Conservation (phyloP, 2,888 invertebrate genomes). For the Pristionchus japonicus region DNA sequence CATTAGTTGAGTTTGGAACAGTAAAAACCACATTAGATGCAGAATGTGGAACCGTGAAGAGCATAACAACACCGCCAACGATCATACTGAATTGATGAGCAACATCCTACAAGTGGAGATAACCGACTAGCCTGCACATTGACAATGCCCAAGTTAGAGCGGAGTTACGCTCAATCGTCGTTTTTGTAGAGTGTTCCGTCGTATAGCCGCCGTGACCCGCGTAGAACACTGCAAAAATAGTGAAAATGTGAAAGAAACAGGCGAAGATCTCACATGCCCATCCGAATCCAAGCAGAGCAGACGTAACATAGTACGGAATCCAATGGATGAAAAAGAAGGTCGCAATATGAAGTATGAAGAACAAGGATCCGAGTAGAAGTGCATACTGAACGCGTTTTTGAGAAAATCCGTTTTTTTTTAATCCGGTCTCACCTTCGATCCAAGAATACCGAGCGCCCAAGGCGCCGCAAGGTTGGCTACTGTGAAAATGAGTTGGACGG, state of each 20-base stretch:
- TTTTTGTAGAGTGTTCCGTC: slow-evolving; percentile 55
- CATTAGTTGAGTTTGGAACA: neutral
- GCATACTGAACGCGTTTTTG: neutral
- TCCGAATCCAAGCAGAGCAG: slow-evolving; percentile 55
- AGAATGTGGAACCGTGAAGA: too few relatives aligned
- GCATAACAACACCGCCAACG: too few relatives aligned
- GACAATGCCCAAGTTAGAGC: slow-evolving; percentile 55
- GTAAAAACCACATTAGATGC: too few relatives aligned
- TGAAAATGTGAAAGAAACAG: neutral
- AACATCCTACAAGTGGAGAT: too few relatives aligned
- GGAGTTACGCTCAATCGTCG: slow-evolving; percentile 54
- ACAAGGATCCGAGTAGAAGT: slow-evolving; percentile 45
- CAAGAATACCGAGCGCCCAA: slow-evolving; percentile 19
- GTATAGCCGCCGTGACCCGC: slow-evolving; percentile 56
- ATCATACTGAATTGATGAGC: too few relatives aligned
- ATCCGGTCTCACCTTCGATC: neutral
- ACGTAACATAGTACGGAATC: slow-evolving; percentile 56
- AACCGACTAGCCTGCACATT: slow-evolving; percentile 53
- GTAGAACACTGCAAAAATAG: slow-evolving; percentile 52
- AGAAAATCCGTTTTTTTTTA: neutral
- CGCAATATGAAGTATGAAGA: slow-evolving; percentile 49
- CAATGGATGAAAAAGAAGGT: slow-evolving; percentile 59
- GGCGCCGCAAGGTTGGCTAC: slow-evolving; percentile 10
- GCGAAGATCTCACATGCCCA: slow-evolving; percentile 60
- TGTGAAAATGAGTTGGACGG: neutral